Evolutionary conservation across 2,888 invertebrate species (phyloP).

Genomic region (Acleris emargana): DNA sequence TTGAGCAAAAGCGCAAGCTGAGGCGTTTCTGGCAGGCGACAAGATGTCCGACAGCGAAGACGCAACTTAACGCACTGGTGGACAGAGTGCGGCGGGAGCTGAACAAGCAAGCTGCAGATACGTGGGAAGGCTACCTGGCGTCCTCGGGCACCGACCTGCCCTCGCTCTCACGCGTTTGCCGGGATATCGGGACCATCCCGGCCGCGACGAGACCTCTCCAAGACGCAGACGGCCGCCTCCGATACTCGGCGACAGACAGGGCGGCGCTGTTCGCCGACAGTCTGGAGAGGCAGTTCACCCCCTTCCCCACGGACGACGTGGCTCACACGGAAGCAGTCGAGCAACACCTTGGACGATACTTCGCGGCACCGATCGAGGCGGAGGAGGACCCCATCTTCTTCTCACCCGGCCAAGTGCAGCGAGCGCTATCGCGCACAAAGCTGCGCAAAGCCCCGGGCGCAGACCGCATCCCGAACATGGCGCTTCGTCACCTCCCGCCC

Average conservation of each 20-base stretch:
- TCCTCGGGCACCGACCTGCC: not conserved
- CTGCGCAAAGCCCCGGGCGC: constrained; percentile 30
- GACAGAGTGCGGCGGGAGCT: not conserved
- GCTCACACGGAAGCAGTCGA: too few species aligned
- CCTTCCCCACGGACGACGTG: too few species aligned
- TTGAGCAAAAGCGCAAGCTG: constrained; percentile 8
- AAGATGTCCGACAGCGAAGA: constrained; percentile 7
- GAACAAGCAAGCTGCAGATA: not conserved
- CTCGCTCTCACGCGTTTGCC: constrained; percentile 1
- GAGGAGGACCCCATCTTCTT: too few species aligned
- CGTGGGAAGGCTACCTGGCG: too few species aligned
- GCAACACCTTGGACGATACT: too few species aligned
- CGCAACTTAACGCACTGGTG: not conserved
- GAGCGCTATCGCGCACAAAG: too few species aligned
- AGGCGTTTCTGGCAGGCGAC: constrained; percentile 2
- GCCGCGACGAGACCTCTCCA: constrained; percentile 1
- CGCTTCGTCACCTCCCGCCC: constrained; percentile 36
- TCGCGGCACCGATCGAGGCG: too few species aligned
- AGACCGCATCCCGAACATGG: constrained; percentile 37
- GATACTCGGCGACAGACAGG: constrained; percentile 21
- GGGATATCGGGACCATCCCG: not conserved
- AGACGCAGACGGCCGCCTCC: not conserved
- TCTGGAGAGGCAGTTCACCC: too few species aligned
- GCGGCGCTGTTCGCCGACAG: constrained; percentile 4
- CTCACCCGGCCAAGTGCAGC: too few species aligned